Conservation (phyloP, 1,140 invertebrate species). For the Drosophila micromelanica region DNA sequence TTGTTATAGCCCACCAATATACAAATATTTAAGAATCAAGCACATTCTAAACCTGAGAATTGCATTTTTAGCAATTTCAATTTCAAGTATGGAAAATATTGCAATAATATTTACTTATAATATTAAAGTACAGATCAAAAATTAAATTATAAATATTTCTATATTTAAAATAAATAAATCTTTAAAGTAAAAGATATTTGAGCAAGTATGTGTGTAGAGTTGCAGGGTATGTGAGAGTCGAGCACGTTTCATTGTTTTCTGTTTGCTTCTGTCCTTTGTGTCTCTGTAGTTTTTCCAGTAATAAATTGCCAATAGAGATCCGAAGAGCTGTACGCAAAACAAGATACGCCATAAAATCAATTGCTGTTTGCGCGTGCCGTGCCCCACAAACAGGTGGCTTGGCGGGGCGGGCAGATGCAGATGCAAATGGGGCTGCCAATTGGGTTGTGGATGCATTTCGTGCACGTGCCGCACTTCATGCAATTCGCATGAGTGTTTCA, state of each 20-base stretch:
- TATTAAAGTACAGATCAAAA: no score
- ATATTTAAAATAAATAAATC: no score
- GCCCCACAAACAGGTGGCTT: neutral
- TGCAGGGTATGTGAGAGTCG: neutral
- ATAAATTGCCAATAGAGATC: constrained; percentile 43
- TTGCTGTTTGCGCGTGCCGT: constrained; percentile 57
- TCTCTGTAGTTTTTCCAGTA: constrained; percentile 12
- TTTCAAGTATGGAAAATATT: no score
- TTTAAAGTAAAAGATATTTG: no score
- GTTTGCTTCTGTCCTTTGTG: neutral
- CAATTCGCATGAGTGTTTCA: constrained; percentile 75
- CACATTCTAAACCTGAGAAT: no score
- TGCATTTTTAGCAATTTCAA: no score
- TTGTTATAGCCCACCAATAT: no score
- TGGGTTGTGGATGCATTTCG: constrained; percentile 30
- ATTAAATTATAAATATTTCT: no score
- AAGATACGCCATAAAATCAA: constrained; percentile 64
- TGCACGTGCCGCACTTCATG: constrained; percentile 67
- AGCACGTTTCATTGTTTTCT: no score
- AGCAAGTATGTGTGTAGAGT: no score
- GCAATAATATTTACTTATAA: no score
- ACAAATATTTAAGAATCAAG: no score
- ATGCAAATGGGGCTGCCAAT: constrained; percentile 19
- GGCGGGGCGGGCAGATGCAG: constrained; percentile 1
- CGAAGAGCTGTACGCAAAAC: constrained; percentile 38